These are phyloP conservation scores for Xestia ashworthii DNA, from an alignment of 2,888 invertebrate genomes.

Conservation along the genomic window DNA sequence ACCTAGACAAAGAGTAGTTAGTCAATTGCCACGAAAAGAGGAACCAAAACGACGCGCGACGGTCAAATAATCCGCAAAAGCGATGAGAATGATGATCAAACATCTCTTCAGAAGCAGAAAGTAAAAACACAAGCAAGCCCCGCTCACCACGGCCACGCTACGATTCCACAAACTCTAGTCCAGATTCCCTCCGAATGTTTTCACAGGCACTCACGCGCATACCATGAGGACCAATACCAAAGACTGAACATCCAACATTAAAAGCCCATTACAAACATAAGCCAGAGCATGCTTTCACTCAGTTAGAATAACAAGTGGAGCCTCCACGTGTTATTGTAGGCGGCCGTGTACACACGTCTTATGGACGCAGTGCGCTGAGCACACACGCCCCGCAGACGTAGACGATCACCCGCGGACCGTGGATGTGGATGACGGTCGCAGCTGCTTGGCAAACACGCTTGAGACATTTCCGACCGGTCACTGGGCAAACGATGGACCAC, in stretches of 20 bases:
- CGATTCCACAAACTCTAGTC: neutral
- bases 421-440: constrained; percentile 22
- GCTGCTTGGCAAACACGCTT: constrained; percentile 46
- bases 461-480: constrained; percentile 36
- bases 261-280: constrained; percentile 59
- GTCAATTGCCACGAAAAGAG: neutral
- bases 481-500: constrained; percentile 32
- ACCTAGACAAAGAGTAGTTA: neutral
- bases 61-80: neutral
- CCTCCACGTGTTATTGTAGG: constrained; percentile 53
- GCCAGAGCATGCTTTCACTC: constrained; percentile 49
- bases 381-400: constrained; percentile 21
- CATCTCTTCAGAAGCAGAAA: neutral
- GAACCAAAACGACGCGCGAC: neutral
- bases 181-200: constrained; percentile 24
- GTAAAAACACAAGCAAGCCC: neutral
- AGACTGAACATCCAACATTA: constrained; percentile 49
- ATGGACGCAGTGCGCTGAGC: constrained; percentile 7
- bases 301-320: constrained; percentile 54
- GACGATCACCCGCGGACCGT: constrained; percentile 12
- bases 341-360: constrained; percentile 25
- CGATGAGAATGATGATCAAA: neutral
- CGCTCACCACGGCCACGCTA: neutral
- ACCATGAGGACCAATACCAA: constrained; percentile 41
- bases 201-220: constrained; percentile 20